Evolutionary conservation across 2,888 invertebrate genomes (phyloP).

Genomic region (Leptinotarsa peninsularis): DNA sequence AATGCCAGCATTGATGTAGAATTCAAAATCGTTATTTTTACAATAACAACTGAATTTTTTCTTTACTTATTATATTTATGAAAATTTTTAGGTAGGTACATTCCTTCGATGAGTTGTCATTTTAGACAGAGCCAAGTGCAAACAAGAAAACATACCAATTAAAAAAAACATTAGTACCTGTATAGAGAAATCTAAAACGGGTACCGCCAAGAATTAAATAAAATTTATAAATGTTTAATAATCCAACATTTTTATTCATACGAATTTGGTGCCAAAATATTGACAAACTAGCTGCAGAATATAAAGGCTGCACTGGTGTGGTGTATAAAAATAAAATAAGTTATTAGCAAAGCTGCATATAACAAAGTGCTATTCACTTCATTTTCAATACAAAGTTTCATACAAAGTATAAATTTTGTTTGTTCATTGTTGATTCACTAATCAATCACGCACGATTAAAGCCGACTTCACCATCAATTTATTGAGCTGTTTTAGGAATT

Average conservation of each 20-base stretch:
- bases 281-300: conserved; percentile 52
- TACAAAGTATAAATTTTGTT: conserved; percentile 53
- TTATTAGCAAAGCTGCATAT: conserved; percentile 63
- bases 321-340: conserved; percentile 58
- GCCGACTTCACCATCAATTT: conserved; percentile 57
- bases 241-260: conserved; percentile 54
- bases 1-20: not conserved
- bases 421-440: conserved; percentile 49
- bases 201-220: conserved; percentile 48
- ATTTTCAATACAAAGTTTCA: conserved; percentile 38
- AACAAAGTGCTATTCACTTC: conserved; percentile 59
- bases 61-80: not conserved
- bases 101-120: not conserved
- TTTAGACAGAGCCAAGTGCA: not conserved
- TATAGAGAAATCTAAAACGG: conserved; percentile 44
- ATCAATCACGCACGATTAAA: conserved; percentile 56
- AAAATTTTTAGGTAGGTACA: conserved; percentile 28
- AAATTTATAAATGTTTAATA: conserved; percentile 57
- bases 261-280: conserved; percentile 57
- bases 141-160: conserved; percentile 4
- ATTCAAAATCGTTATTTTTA: not conserved
- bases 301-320: conserved; percentile 54
- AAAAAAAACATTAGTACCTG: conserved; percentile 43
- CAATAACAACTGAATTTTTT: not conserved
- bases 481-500: conserved; percentile 48